These are phyloP conservation scores for Synanthedon andrenaeformis DNA, from an alignment of 2,888 invertebrate genomes.

Conservation along the genomic window DNA sequence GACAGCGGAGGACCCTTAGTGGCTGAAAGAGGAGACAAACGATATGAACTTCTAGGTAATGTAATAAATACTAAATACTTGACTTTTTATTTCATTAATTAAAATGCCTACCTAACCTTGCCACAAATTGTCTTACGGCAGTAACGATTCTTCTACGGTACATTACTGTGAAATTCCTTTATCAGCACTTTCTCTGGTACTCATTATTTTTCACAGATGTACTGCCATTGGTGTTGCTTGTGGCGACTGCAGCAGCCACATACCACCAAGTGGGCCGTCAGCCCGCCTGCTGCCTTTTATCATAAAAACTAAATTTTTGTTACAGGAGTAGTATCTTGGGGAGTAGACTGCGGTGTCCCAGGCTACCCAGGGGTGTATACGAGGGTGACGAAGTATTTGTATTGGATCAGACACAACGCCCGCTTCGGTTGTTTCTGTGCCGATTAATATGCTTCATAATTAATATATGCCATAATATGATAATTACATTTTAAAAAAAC, in stretches of 20 bases:
- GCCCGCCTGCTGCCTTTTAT: too few species aligned
- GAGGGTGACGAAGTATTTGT: conserved; percentile 81
- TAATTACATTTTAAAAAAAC: conserved; percentile 1
- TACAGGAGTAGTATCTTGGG: conserved; percentile 86
- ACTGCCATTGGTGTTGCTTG: neutral
- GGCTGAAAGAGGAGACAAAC: conserved; percentile 73
- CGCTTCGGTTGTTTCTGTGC: conserved; percentile 84
- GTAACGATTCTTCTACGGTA: neutral
- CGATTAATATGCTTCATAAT: conserved; percentile 33
- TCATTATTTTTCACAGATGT: too few species aligned
- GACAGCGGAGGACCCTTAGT: conserved; percentile 84
- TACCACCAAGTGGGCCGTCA: too few species aligned
- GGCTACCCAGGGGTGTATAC: conserved; percentile 91
- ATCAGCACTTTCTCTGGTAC: too few species aligned
- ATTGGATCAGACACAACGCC: conserved; percentile 83
- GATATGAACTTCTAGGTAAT: conserved; percentile 82
- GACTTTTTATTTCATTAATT: too few species aligned
- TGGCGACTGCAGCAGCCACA: too few species aligned
- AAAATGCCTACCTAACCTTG: too few species aligned
- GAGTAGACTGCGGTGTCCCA: conserved; percentile 86
- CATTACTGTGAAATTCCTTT: too few species aligned
- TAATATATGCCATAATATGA: too few species aligned
- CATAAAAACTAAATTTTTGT: neutral
- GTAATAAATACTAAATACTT: too few species aligned
- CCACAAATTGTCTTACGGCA: conserved; percentile 1